Evolutionary conservation across 2,113 vertebrate genomes (phyloP).

Genomic region (Upupa epops): DNA sequence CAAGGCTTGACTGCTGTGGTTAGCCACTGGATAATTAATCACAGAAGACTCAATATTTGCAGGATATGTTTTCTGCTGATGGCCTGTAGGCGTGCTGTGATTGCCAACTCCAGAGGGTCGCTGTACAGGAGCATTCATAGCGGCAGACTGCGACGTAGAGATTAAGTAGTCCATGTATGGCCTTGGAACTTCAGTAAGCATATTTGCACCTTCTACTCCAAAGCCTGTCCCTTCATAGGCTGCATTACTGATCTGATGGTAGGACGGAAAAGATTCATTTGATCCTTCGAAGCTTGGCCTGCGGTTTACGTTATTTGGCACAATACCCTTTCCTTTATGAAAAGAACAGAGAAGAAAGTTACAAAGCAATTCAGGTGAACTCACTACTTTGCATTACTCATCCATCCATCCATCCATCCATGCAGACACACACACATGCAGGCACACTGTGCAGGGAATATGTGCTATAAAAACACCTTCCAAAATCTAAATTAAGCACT

Average conservation of each 20-base stretch:
- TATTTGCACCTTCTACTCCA: conserved; percentile 76
- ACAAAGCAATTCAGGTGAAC: conserved; percentile 25
- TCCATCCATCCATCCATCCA: neutral
- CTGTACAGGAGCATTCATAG: conserved; percentile 82
- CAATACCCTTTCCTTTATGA: conserved; percentile 83
- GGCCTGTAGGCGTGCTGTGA: conserved; percentile 75
- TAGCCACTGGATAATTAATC: conserved; percentile 82
- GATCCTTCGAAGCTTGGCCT: conserved; percentile 85
- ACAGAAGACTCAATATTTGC: conserved; percentile 82
- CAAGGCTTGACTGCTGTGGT: conserved; percentile 76
- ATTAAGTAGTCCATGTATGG: conserved; percentile 91
- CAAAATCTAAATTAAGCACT: conserved; percentile 9
- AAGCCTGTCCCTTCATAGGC: conserved; percentile 86
- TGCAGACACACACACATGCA: neutral
- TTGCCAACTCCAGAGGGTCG: conserved; percentile 78
- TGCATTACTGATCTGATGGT: conserved; percentile 84
- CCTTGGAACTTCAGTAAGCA: conserved; percentile 82
- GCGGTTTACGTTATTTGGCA: conserved; percentile 83
- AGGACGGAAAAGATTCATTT: conserved; percentile 85
- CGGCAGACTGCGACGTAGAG: conserved; percentile 77
- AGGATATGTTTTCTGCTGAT: conserved; percentile 83
- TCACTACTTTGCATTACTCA: neutral
- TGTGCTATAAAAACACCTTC: neutral
- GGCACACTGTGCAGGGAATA: neutral
- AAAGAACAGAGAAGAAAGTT: conserved; percentile 31